Base-by-base conservation (phyloP, 2,888 invertebrate species). In the Actias luna region DNA sequence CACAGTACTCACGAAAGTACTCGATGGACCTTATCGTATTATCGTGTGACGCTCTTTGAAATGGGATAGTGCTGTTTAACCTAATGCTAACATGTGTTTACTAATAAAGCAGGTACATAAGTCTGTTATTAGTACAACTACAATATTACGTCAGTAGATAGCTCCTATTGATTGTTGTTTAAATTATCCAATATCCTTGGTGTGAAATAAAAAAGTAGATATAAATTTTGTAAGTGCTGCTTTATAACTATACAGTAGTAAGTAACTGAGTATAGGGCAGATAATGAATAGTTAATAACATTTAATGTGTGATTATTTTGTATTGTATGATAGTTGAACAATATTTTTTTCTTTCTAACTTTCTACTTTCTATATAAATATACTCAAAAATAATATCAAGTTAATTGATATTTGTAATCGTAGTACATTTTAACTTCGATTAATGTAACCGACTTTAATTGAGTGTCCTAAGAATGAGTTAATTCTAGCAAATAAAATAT, bases 31-130 rank as follows among this genome's bases (percentile, higher is more conserved):
- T 55, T 55, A 55, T 55, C 55, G 29, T 27, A 18, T 55, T 55
- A 55, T 55, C 52, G 29, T 55, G 29, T 55, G 55, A 55, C 55
- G 55, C 29, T 85, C 83, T 87, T 85, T 84, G 82, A 74, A 78
- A 75, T 81, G 73, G 79, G 85, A 88, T 87, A 87, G 82, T 73
- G 65, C 67, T 77, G 75, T 76, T 80, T 72, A 78, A 76, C 73
- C 80, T 79, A 76, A 77, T 77, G 75, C 66, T 72, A 69, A 77
- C 78, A 77, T 71, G 74, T 76, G 77, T 71, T 76, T 69, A 70
- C 69, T 64, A 58, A 69, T 71, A 66, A 67, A 70, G 70, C 70
- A 62, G 67, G 66, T 72, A 82, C 82, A 80, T 64, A 73, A 67
- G 72, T 77, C 65, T 73, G 67, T 78, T 75, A 80, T 80, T 78